phyloP scores from a whole-genome alignment of 2,888 invertebrate genomes.

The Cryptus armator region DNA sequence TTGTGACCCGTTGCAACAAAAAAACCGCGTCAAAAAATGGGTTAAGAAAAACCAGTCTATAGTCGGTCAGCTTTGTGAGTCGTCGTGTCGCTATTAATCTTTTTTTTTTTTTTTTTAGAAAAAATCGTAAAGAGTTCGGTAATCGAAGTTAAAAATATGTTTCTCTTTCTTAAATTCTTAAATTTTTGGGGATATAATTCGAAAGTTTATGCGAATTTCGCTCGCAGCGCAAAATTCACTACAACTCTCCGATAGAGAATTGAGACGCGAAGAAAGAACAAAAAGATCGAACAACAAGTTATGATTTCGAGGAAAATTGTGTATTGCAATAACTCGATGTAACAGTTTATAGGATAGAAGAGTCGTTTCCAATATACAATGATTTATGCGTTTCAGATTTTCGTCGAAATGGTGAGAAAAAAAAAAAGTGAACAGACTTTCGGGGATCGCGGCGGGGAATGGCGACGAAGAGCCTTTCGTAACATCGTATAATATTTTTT shows the following conservation, averaged over 20 bases:
- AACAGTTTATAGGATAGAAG: neutral
- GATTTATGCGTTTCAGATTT: neutral
- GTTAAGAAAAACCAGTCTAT: neutral
- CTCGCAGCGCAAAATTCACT: neutral
- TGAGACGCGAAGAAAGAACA: neutral
- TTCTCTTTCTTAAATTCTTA: neutral
- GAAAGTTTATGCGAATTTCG: neutral
- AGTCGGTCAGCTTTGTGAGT: neutral
- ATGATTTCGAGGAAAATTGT: neutral
- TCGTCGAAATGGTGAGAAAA: neutral
- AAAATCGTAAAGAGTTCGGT: neutral
- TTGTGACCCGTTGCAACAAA: neutral
- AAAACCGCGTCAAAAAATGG: neutral
- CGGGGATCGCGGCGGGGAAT: neutral
- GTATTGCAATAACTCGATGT: neutral
- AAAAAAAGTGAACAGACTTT: neutral
- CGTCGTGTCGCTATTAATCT: neutral
- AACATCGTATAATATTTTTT: conserved; percentile 16
- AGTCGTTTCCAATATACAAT: neutral
- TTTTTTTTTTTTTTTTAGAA: neutral
- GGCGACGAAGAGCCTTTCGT: neutral
- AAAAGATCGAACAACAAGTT: neutral
- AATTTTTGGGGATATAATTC: neutral
- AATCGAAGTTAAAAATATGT: conserved; percentile 7
- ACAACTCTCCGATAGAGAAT: neutral